Conservation (phyloP, 1,140 invertebrate genomes). For the Apis mellifera region DNA sequence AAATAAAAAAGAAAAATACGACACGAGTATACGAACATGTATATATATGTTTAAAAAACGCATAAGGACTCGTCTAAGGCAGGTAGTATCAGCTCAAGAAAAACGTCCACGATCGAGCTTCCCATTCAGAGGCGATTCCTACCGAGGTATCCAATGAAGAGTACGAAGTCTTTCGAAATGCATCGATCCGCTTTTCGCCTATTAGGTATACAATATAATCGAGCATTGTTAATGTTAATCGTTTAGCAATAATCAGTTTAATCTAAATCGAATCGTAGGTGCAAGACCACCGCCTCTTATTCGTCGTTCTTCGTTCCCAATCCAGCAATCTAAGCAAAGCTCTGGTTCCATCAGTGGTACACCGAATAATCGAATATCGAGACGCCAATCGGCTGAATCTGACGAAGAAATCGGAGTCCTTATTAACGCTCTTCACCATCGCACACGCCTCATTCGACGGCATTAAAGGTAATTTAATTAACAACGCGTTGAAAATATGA, state of each 20-base stretch:
- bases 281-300: conserved; percentile 67
- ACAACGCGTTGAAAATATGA: no score
- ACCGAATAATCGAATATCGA: conserved; percentile 55
- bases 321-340: conserved; percentile 54
- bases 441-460: conserved; percentile 69
- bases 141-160: conserved; percentile 63
- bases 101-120: conserved; percentile 64
- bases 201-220: conserved; percentile 61
- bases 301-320: conserved; percentile 74
- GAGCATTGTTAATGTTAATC: neutral
- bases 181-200: conserved; percentile 66
- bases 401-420: conserved; percentile 60
- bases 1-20: neutral
- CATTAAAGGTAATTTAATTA: conserved; percentile 54
- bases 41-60: conserved; percentile 59
- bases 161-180: conserved; percentile 69
- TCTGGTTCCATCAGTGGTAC: conserved; percentile 52
- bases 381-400: conserved; percentile 61
- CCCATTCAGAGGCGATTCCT: conserved; percentile 59
- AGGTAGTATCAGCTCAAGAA: conserved; percentile 59
- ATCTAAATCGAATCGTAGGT: conserved; percentile 60
- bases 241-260: conserved; percentile 2
- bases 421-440: conserved; percentile 64
- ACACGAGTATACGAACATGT: conserved; percentile 44
- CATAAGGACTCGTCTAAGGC: conserved; percentile 67